Conservation (phyloP, 2,888 invertebrate genomes). For the Nephrocerus scutellatus region DNA sequence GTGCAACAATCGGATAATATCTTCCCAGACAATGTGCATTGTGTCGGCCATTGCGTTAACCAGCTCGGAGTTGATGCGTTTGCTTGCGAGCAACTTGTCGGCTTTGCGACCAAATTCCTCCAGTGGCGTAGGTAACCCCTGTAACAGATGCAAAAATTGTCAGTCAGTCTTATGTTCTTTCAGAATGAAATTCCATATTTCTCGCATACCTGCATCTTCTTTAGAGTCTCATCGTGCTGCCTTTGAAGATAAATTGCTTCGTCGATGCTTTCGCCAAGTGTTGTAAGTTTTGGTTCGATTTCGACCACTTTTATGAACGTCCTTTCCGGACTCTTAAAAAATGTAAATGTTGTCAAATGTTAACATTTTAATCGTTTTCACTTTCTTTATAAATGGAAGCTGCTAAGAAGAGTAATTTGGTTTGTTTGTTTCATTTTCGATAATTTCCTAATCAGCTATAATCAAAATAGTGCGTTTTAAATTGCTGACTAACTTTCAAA, state of each 20-base stretch:
- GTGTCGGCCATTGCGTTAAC: conserved; percentile 85
- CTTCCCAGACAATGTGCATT: conserved; percentile 69
- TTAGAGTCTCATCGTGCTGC: conserved; percentile 75
- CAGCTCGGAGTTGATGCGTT: conserved; percentile 68
- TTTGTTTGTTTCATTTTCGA: too few relatives aligned
- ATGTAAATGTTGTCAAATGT: too few relatives aligned
- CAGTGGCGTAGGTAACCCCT: conserved; percentile 83
- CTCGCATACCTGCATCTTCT: conserved; percentile 66
- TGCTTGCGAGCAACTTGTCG: conserved; percentile 73
- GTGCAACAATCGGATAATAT: conserved; percentile 71
- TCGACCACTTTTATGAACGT: conserved; percentile 78
- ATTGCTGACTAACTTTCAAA: too few relatives aligned
- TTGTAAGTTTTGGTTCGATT: conserved; percentile 74
- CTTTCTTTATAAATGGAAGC: too few relatives aligned
- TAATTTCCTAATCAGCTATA: too few relatives aligned
- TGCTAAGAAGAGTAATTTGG: too few relatives aligned
- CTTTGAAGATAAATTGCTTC: conserved; percentile 69
- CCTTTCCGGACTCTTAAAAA: conserved; percentile 71
- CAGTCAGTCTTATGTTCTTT: too few relatives aligned
- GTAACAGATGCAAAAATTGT: conserved; percentile 28
- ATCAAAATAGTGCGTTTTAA: too few relatives aligned
- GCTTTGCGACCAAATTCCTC: conserved; percentile 79
- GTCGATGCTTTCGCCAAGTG: conserved; percentile 66
- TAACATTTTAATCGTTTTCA: too few relatives aligned
- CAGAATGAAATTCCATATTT: too few relatives aligned